These are phyloP conservation scores for Ptychodera flava DNA, from an alignment of 35 echinoderm and acorn worm species.

Conservation along the genomic window DNA sequence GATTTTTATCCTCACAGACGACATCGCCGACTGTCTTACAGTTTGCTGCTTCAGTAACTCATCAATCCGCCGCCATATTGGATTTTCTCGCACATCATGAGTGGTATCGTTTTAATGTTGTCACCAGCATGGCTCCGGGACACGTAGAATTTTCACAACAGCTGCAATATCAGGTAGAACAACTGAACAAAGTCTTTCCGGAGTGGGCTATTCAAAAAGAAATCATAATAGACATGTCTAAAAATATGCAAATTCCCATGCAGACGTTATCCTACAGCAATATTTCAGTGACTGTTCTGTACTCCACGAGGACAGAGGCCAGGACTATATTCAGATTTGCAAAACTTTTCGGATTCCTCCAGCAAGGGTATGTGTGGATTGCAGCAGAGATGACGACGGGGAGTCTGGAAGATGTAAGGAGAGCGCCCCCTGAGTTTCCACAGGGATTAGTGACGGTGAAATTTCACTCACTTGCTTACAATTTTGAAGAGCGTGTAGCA, in stretches of 20 bases:
- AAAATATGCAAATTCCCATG: not conserved
- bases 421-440: not conserved
- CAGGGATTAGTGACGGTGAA: not conserved
- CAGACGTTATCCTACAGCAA: not conserved
- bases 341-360: not conserved
- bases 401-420: not conserved
- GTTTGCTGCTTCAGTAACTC: not conserved
- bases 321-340: not conserved
- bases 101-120: not conserved
- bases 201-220: not conserved
- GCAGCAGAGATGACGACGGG: not conserved
- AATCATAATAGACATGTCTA: not conserved
- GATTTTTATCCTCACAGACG: not conserved
- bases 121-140: not conserved
- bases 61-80: not conserved
- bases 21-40: not conserved
- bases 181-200: not conserved
- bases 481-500: not conserved
- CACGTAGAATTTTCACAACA: not conserved
- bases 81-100: not conserved
- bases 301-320: not conserved
- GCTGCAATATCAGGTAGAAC: not conserved
- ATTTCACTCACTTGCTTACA: not conserved
- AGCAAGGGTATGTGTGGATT: not conserved
- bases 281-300: not conserved